Evolutionary conservation across 2,888 invertebrate genomes (phyloP).

Genomic region (Andrena fulva): DNA sequence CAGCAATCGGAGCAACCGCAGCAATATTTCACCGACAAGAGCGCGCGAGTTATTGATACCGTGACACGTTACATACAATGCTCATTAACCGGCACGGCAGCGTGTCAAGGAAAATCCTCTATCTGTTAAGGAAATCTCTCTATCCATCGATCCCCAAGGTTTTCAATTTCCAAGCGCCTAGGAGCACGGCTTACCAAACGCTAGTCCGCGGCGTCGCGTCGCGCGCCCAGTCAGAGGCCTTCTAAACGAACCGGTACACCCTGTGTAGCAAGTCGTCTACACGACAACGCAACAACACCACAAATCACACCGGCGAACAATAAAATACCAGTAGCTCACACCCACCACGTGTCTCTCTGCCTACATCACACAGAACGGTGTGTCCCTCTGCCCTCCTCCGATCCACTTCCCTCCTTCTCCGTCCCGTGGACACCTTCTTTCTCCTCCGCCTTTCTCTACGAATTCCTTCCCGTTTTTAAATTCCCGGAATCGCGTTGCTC

Average conservation of each 20-base stretch:
- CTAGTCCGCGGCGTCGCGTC: slow-evolving; percentile 34
- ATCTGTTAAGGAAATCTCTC: slow-evolving; percentile 19
- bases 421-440: slow-evolving; percentile 2
- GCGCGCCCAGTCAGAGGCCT: slow-evolving; percentile 44
- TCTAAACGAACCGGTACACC: slow-evolving; percentile 65
- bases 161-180: slow-evolving; percentile 40
- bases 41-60: slow-evolving; percentile 3
- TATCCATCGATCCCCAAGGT: slow-evolving; percentile 22
- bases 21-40: slow-evolving; percentile 21
- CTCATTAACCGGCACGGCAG: not conserved
- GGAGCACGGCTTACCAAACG: slow-evolving; percentile 10
- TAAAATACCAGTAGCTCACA: slow-evolving; percentile 76
- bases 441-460: slow-evolving; percentile 67
- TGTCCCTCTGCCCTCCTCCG: slow-evolving; percentile 21
- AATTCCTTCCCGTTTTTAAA: slow-evolving; percentile 81
- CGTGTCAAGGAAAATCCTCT: slow-evolving; percentile 37
- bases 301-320: slow-evolving; percentile 73
- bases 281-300: slow-evolving; percentile 71
- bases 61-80: slow-evolving; percentile 12
- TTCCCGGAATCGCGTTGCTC: slow-evolving; percentile 78
- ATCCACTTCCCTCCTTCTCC: slow-evolving; percentile 6
- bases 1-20: not conserved
- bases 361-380: slow-evolving; percentile 53
- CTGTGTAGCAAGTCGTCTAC: slow-evolving; percentile 56
- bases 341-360: slow-evolving; percentile 71